Conservation (phyloP, 30 jellyfish, hydroid and myxozoan genomes). For the Clytia hemisphaerica region DNA sequence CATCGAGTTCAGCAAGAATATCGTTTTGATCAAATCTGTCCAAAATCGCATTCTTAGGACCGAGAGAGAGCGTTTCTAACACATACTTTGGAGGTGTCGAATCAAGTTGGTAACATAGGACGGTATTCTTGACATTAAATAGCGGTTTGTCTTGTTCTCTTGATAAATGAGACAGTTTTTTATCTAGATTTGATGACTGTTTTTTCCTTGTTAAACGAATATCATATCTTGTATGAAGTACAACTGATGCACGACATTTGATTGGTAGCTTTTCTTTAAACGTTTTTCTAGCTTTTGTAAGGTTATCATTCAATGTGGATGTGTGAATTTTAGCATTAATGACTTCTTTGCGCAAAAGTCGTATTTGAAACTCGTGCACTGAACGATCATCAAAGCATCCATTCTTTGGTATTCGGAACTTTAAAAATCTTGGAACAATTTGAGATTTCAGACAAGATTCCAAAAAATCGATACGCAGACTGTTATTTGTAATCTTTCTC, state of each 20-base stretch:
- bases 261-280: slow-evolving; percentile 20
- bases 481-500: too few relatives aligned
- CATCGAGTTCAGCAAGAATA: too few relatives aligned
- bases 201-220: slow-evolving; percentile 10
- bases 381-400: too few relatives aligned
- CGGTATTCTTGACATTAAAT: slow-evolving; percentile 24
- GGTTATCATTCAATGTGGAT: not conserved
- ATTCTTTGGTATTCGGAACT: not conserved
- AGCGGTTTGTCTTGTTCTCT: slow-evolving; percentile 30
- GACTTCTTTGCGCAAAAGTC: too few relatives aligned
- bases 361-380: too few relatives aligned
- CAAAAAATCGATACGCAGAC: too few relatives aligned
- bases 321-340: not conserved
- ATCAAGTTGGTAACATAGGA: slow-evolving; percentile 7
- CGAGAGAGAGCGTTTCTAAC: slow-evolving; percentile 16
- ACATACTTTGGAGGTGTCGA: slow-evolving; percentile 21
- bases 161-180: slow-evolving; percentile 16
- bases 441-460: too few relatives aligned
- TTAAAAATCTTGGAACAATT: not conserved
- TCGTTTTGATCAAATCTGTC: too few relatives aligned
- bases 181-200: slow-evolving; percentile 7
- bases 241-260: slow-evolving; percentile 2
- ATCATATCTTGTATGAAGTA: slow-evolving; percentile 23
- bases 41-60: too few relatives aligned
- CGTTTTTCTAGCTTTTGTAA: not conserved